Evolutionary conservation across 2,797 vertebrate genomes (phyloP), one percentile per base, ranked within the genome.

Genomic region (Oryzias dopingdopingensis): DNA sequence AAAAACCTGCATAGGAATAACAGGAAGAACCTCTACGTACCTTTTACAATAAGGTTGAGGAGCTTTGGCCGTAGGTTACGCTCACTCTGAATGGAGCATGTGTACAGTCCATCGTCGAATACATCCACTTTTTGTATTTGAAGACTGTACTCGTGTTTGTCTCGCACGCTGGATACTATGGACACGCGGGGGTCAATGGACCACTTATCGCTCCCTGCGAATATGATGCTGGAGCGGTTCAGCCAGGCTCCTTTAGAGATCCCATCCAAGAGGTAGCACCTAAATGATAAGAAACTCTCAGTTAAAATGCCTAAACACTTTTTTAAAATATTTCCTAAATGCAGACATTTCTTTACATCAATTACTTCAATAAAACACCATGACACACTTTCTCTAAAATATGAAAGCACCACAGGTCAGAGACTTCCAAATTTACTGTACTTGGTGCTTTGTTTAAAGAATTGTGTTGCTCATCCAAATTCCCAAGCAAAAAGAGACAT

Each of bases 241-340:
- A 99, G 91, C 97, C 97, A 99, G 81, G 97, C 97, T 74, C 96
- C 97, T 89, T 99, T 99, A 56, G 97, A 98, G 78, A 95, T 93
- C 73, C 93, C 95, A 84, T 99, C 96, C 89, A 96, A 93, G 83
- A 98, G 88, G 89, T 96, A 98, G 86, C 97, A 99, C 89, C 97
- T 99, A 69, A 16, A 81, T 76, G 51, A 72, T 29, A 70, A 55
- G 60, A 80, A 14, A 77, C 24, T 52, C 10, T 24, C 1, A 17
- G 65, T 84, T 32, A 74, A 49, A 65, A 10, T 29, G 10, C 13
- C 45, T 42, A 20, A 54, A 44, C 18, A 14, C 8, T 42, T 4
- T 4, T 3, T 52, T 26, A 26, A 12, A 37, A 37, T 10, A 29
- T 29, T 29, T 29, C 26, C 6, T 29, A 37, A 37, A 4, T 13